A percentile compares a stretch with the other conserved stretches of the same genome.
These are phyloP conservation scores for Drosophila tani DNA, from an alignment of 1,140 invertebrate genomes.

Conservation along the genomic window DNA sequence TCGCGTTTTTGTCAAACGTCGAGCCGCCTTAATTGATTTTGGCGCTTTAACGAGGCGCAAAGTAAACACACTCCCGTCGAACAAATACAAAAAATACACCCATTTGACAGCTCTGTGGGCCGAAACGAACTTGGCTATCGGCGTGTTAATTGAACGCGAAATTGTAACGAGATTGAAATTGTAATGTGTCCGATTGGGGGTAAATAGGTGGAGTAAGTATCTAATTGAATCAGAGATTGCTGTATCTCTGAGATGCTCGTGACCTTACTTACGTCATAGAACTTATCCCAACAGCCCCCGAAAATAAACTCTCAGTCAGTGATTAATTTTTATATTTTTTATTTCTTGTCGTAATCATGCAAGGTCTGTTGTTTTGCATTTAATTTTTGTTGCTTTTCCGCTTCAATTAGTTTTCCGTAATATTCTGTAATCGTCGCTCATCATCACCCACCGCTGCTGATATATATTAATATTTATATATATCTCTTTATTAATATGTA, in stretches of 20 bases:
- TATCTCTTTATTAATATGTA: constrained; percentile 47
- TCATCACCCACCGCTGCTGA: constrained; percentile 30
- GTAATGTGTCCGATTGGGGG: constrained; percentile 20
- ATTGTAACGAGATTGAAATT: constrained; percentile 62
- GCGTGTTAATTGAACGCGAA: constrained; percentile 68
- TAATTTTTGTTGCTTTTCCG: constrained; percentile 55
- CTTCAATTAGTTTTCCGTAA: constrained; percentile 44
- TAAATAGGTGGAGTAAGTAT: constrained; percentile 23
- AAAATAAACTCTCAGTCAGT: not conserved
- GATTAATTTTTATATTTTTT: constrained; percentile 40
- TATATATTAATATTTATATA: constrained; percentile 42
- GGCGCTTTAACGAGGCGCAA: constrained; percentile 74
- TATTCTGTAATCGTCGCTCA: constrained; percentile 31
- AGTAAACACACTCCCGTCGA: constrained; percentile 52
- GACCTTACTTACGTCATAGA: not conserved
- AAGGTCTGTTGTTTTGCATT: constrained; percentile 51
- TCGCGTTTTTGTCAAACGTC: constrained; percentile 51
- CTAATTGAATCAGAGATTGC: constrained; percentile 15
- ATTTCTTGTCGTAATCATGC: constrained; percentile 45
- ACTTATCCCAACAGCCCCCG: no score
- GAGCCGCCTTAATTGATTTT: constrained; percentile 73
- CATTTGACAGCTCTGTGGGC: constrained; percentile 56
- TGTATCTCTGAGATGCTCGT: constrained; percentile 1
- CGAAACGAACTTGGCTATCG: constrained; percentile 38
- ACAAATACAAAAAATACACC: constrained; percentile 2